Percentiles rank a stretch among this genome's conserved stretches.
Evolutionary conservation across 2,888 invertebrate species (phyloP).

Genomic region (Apodemia mormo): DNA sequence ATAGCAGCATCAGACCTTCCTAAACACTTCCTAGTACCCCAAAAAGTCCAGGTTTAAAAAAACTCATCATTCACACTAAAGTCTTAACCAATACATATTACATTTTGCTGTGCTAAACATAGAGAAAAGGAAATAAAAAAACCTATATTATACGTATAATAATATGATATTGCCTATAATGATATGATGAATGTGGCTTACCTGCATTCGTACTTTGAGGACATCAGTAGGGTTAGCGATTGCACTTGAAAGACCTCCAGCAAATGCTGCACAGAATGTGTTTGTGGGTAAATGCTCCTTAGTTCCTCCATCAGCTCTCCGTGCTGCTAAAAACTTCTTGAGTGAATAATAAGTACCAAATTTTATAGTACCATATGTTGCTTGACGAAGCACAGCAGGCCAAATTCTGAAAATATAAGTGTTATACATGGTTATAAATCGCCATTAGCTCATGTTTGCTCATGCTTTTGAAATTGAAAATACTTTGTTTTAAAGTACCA

Average conservation of each 20-base stretch:
- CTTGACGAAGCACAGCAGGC: slow-evolving; percentile 95
- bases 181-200: slow-evolving; percentile 46
- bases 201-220: slow-evolving; percentile 97
- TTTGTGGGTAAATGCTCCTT: slow-evolving; percentile 84
- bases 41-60: no score
- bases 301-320: slow-evolving; percentile 72
- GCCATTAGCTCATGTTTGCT: no score
- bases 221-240: slow-evolving; percentile 98
- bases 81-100: no score
- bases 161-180: no score
- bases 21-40: no score
- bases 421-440: not conserved
- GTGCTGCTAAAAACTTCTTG: slow-evolving; percentile 85
- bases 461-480: no score
- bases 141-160: no score
- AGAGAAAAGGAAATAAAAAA: no score
- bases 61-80: no score
- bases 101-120: no score
- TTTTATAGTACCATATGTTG: slow-evolving; percentile 97
- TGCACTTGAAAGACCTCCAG: slow-evolving; percentile 95
- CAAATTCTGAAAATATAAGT: slow-evolving; percentile 85
- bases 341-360: slow-evolving; percentile 97
- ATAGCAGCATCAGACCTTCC: no score
- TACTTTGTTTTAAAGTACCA: no score
- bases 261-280: slow-evolving; percentile 90